These are phyloP conservation scores for Cantharis flavilabris DNA, from an alignment of 2,888 invertebrate genomes.

Conservation along the genomic window DNA sequence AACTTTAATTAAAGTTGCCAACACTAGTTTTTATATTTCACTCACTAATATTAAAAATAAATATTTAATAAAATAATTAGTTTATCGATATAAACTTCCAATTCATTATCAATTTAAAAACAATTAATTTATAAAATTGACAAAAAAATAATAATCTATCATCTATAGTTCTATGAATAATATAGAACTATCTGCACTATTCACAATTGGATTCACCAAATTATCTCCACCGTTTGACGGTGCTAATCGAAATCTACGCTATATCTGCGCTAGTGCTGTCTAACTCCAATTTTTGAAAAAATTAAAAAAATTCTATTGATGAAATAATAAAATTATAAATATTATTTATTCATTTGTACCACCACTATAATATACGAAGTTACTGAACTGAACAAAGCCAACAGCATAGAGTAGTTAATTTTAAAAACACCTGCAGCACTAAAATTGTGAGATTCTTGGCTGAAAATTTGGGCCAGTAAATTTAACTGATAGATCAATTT, in stretches of 20 bases:
- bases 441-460: conserved; percentile 12
- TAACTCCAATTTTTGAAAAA: no score
- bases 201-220: no score
- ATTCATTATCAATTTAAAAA: background rate
- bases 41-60: background rate
- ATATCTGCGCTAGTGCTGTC: no score
- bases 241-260: no score
- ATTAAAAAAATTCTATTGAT: background rate
- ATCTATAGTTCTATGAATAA: no score
- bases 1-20: background rate
- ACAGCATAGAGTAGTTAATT: conserved; percentile 27
- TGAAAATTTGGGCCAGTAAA: conserved; percentile 18
- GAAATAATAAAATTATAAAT: background rate
- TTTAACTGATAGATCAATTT: conserved; percentile 13
- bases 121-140: background rate
- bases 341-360: conserved; percentile 22
- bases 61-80: background rate
- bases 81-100: background rate
- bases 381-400: conserved; percentile 27
- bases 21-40: background rate
- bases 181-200: no score
- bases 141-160: no score
- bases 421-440: conserved; percentile 32
- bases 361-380: conserved; percentile 32
- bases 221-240: no score